Conservation (phyloP, 2,797 vertebrate species). For the Mastacembelus armatus region DNA sequence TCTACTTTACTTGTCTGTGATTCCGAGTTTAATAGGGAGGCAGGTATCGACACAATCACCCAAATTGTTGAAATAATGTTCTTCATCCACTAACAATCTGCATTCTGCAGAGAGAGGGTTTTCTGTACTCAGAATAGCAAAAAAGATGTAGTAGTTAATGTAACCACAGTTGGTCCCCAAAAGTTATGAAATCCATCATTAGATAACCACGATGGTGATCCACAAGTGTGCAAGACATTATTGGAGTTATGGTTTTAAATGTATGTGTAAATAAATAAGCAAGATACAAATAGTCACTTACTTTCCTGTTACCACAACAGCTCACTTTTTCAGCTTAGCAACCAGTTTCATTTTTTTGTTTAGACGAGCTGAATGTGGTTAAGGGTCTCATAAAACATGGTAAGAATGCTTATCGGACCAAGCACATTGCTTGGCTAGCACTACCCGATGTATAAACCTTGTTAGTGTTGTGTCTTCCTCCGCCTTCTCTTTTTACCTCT, state of each 20-base stretch:
- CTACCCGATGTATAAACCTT: slow-evolving; percentile 51
- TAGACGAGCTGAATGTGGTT: slow-evolving; percentile 26
- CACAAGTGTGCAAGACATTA: background rate
- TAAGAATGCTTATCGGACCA: slow-evolving; percentile 53
- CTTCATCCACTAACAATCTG: background rate
- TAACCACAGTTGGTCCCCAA: background rate
- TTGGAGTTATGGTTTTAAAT: background rate
- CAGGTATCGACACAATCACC: slow-evolving; percentile 5
- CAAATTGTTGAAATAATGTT: slow-evolving; percentile 9
- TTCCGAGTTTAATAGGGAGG: background rate
- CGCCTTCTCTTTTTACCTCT: slow-evolving; percentile 38
- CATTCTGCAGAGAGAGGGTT: background rate
- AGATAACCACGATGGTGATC: background rate
- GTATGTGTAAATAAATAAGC: slow-evolving; percentile 2
- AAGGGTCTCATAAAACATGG: slow-evolving; percentile 53
- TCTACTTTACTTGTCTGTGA: slow-evolving; percentile 15
- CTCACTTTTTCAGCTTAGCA: slow-evolving; percentile 27
- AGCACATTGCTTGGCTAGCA: slow-evolving; percentile 56
- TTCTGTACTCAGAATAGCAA: background rate
- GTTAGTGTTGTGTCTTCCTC: slow-evolving; percentile 50
- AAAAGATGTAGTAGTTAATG: background rate
- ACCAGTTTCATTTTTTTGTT: slow-evolving; percentile 44
- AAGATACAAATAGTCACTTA: slow-evolving; percentile 2
- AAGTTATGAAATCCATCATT: background rate
- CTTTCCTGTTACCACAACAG: slow-evolving; percentile 4